Base-by-base conservation (phyloP, 2,797 vertebrate genomes). In the Threskiornis aethiopicus region DNA sequence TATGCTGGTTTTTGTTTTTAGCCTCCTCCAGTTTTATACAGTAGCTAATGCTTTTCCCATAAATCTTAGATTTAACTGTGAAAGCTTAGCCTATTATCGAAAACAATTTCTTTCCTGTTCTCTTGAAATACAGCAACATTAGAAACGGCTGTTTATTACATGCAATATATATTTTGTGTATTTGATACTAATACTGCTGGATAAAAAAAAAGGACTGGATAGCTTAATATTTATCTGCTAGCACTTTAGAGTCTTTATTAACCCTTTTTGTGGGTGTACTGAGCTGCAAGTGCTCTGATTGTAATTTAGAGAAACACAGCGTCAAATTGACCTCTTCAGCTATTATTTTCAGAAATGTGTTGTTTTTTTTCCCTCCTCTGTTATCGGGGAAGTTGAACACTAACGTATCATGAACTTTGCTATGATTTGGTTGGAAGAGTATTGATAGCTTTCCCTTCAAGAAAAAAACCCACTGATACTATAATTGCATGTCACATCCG, bases 1-100 rank as follows among this genome's bases (percentile, higher is more conserved):
- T 95, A 77, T 95, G 71, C 67, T 89, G n/a, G 11, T 8, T 90
- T 93, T 93, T 92, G 87, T 33, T 91, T 97, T 93, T 84, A 91
- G 72, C 73, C 26, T 88, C 82, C 69, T 90, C 61, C 31, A 21
- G 44, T 93, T 96, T 93, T 86, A 28, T 69, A 42, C 42, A 73
- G 72, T 70, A 90, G 57, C 42, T 93, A 77, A 87, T 76, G 84
- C 55, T 90, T 89, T 61, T 94, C 42, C 76, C 64, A 25, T 64
- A 84, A 76, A 42, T 81, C 89, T 85, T 57, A 41, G 57, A 46
- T 88, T 59, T 84, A 79, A 65, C 79, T 54, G 25, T 72, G 80
- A 86, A 88, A 84, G 37, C 54, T 51, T 61, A 88, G 52, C 76
- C 59, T 87, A 2, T 95, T 84, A 88, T 59, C 39, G 24, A 25